Evolutionary conservation across 2,113 vertebrate species (phyloP), one percentile per base, ranked within the genome.

Genomic region (Lepidothrix coronata): DNA sequence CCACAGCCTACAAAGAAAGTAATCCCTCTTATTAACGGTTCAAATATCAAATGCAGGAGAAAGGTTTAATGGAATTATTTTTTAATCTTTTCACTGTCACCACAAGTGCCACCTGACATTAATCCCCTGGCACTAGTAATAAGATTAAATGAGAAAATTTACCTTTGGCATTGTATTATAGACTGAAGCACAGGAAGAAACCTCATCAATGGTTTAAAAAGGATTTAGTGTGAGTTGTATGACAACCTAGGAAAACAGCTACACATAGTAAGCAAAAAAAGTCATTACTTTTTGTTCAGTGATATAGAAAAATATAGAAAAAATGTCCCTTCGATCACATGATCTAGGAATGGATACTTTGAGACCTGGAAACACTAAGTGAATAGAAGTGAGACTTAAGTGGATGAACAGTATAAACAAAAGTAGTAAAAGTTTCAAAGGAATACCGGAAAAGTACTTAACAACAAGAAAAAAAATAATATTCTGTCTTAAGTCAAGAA

Each of bases 11-110:
- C 65, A 93, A 96, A 95, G 79, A 76, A 94, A 55, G 48, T 57
- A 97, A 96, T 96, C 86, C 84, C 88, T 96, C 66, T 95, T 92
- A 95, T 95, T 96, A 96, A 88, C 0, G 11, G 46, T 63, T 94
- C 81, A 96, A 93, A 96, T 88, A 96, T 35, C 66, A 94, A 96
- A 95, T 70, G 48, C 67, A 95, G 17, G 63, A 95, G 93, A 75
- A 31, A 93, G 48, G 48, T 96, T 97, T 96, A 95, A 95, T 96
- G 65, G 71, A 96, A 95, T 82, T 96, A 70, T 70, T 96, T 93
- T 95, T 78, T 95, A 95, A 96, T 95, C 92, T 97, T 93, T 90
- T 88, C 62, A 72, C 63, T 96, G 93, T 94, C 93, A 94, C 54
- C 93, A 93, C 28, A 92, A 96, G 83, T 91, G 74, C 79, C 77